Evolutionary conservation across 1,140 invertebrate species (phyloP).

Genomic region (Drosophila gunungcola): DNA sequence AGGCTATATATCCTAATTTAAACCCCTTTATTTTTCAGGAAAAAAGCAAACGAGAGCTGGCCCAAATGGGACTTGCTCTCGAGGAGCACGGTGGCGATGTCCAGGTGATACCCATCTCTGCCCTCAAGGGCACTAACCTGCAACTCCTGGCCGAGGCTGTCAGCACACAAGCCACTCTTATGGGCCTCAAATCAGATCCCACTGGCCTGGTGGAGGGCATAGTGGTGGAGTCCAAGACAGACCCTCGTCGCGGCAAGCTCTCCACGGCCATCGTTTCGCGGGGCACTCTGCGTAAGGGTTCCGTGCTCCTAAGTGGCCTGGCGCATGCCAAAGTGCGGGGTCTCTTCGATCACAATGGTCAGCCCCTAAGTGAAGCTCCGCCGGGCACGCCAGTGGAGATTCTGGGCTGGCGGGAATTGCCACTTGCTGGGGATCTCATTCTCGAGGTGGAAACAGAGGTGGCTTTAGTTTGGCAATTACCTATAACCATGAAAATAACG

Average conservation of each 20-base stretch:
- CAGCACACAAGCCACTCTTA: slow-evolving; percentile 93
- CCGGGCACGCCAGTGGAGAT: slow-evolving; percentile 94
- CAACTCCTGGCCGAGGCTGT: slow-evolving; percentile 93
- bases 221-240: slow-evolving; percentile 94
- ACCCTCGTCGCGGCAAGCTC: slow-evolving; percentile 91
- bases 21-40: slow-evolving; percentile 85
- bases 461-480: neutral
- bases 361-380: slow-evolving; percentile 88
- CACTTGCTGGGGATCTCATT: slow-evolving; percentile 93
- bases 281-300: slow-evolving; percentile 94
- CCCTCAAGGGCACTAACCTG: slow-evolving; percentile 93
- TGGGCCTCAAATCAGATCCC: slow-evolving; percentile 93
- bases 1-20: neutral
- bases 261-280: slow-evolving; percentile 95
- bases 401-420: slow-evolving; percentile 94
- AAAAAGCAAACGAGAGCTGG: slow-evolving; percentile 90
- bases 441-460: slow-evolving; percentile 92
- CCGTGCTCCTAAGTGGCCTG: slow-evolving; percentile 92
- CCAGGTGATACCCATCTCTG: slow-evolving; percentile 96
- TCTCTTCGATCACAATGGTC: slow-evolving; percentile 93
- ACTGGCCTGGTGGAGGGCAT: slow-evolving; percentile 94
- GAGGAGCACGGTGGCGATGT: slow-evolving; percentile 97
- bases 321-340: slow-evolving; percentile 93
- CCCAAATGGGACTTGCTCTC: slow-evolving; percentile 91
- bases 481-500: neutral